Evolutionary conservation across 2,113 vertebrate genomes (phyloP).

Genomic region (Osmerus mordax): DNA sequence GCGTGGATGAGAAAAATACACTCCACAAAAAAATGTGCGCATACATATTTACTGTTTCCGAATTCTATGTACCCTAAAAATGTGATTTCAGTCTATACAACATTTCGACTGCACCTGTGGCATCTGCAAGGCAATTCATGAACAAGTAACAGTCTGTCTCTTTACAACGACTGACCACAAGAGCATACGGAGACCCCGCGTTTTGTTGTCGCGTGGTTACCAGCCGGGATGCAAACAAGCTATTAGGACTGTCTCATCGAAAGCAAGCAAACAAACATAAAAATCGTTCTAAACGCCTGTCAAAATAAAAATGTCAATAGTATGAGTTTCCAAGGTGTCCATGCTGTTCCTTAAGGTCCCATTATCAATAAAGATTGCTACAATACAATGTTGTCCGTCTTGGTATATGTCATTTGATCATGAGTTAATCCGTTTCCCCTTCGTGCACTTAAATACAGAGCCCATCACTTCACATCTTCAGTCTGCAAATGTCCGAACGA

Average conservation of each 20-base stretch:
- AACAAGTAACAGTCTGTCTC: background rate
- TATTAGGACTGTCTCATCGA: constrained; percentile 18
- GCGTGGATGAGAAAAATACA: background rate
- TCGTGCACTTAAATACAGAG: too few species aligned
- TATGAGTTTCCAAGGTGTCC: background rate
- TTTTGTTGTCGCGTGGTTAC: constrained; percentile 24
- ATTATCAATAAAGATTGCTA: background rate
- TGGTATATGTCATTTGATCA: too few species aligned
- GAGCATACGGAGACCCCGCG: constrained; percentile 28
- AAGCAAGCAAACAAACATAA: constrained; percentile 17
- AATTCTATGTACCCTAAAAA: background rate
- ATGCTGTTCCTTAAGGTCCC: background rate
- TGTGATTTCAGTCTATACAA: constrained; percentile 1
- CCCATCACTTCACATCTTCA: too few species aligned
- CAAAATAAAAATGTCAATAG: background rate
- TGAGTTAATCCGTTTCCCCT: too few species aligned
- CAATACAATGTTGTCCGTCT: background rate
- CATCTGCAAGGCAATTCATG: constrained; percentile 19
- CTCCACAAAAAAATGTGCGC: background rate
- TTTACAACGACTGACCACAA: constrained; percentile 18
- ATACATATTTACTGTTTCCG: background rate
- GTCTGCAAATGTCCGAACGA: background rate
- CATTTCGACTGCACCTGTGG: constrained; percentile 50
- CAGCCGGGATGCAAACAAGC: constrained; percentile 20
- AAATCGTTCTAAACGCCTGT: constrained; percentile 9